Evolutionary conservation across 1,140 invertebrate genomes (phyloP), one percentile per base, ranked within the genome.

Genomic region (Bathynomus jamesi): DNA sequence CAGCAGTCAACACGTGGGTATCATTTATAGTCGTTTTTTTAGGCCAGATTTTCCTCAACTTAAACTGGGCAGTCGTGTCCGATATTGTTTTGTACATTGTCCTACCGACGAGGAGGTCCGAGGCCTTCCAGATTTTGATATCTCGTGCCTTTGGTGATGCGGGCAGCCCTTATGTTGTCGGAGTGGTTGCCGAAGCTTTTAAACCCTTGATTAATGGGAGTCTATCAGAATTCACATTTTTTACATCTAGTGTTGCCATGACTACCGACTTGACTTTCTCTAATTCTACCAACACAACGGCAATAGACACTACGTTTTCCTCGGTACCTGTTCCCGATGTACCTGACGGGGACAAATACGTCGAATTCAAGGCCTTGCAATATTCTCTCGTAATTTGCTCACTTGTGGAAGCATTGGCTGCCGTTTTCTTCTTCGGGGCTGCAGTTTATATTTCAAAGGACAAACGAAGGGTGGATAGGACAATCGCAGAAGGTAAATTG

Each of bases 61-160:
- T 99, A 70, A 98, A 96, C 81, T 99, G 97, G 97, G 91, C 96
- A 3, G 91, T 99, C 81, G 95, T 98, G 71, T 94, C 96, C 64
- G 97, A 99, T 84, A 97, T 99, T 75, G 85, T 99, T 78, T 85
- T 99, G 92, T 97, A 96, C 83, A 91, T 95, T 30, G 91, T 96
- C 17, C 84, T 94, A 76, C 95, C 95, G 4, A 93, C 92, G 13
- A 87, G 94, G 80, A 85, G 95, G 80, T 93, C 93, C 0, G 93
- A 95, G 85, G 94, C 95, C 24, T 92, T 96, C 79, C 95, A 97
- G 85, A 95, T 96, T 78, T 84, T 96, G n/a, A 84, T 95, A 74
- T 94, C 93, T 4, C 95, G 97, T 83, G 89, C 92, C 40, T 85
- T 97, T 46, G 95, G 95, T 17, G 95, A 97, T 85, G 95, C 94